Evolutionary conservation across 2,797 vertebrate species (phyloP).

Genomic region (Ctenochaetus hawaiiensis): DNA sequence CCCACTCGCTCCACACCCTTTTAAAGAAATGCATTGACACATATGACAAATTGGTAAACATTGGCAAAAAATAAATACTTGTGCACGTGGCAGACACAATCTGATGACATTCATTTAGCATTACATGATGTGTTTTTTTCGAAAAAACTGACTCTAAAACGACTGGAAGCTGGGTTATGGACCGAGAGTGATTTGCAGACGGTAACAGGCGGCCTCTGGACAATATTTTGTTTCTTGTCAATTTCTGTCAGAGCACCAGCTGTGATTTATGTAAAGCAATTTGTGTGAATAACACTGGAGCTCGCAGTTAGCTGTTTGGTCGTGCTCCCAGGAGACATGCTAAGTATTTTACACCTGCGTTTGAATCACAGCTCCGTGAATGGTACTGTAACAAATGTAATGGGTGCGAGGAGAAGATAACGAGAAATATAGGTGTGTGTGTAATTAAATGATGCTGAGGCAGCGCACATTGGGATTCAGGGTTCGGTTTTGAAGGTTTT

Average conservation of each 20-base stretch:
- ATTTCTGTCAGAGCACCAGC: slow-evolving; percentile 76
- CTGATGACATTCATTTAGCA: slow-evolving; percentile 25
- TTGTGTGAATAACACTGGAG: slow-evolving; percentile 74
- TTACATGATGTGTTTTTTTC: slow-evolving; percentile 24
- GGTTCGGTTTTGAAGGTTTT: slow-evolving; percentile 36
- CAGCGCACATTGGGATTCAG: neutral
- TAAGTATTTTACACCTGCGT: slow-evolving; percentile 73
- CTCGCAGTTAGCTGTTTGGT: slow-evolving; percentile 74
- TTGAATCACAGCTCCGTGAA: slow-evolving; percentile 22
- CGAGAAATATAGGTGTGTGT: slow-evolving; percentile 23
- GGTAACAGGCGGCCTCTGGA: slow-evolving; percentile 58
- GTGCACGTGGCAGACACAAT: slow-evolving; percentile 5
- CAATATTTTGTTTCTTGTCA: slow-evolving; percentile 77
- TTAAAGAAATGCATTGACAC: slow-evolving; percentile 38
- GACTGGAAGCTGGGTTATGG: slow-evolving; percentile 56
- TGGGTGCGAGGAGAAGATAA: slow-evolving; percentile 61
- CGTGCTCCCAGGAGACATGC: slow-evolving; percentile 69
- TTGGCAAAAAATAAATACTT: slow-evolving; percentile 24
- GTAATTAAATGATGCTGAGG: slow-evolving; percentile 42
- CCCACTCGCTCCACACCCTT: slow-evolving; percentile 44
- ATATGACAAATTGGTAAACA: slow-evolving; percentile 53
- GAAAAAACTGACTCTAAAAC: slow-evolving; percentile 19
- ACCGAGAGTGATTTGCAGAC: slow-evolving; percentile 52
- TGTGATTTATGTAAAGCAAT: slow-evolving; percentile 82
- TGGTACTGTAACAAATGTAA: slow-evolving; percentile 55